phyloP scores from a whole-genome alignment of 2,797 vertebrate species.

The Macropus fuliginosus region DNA sequence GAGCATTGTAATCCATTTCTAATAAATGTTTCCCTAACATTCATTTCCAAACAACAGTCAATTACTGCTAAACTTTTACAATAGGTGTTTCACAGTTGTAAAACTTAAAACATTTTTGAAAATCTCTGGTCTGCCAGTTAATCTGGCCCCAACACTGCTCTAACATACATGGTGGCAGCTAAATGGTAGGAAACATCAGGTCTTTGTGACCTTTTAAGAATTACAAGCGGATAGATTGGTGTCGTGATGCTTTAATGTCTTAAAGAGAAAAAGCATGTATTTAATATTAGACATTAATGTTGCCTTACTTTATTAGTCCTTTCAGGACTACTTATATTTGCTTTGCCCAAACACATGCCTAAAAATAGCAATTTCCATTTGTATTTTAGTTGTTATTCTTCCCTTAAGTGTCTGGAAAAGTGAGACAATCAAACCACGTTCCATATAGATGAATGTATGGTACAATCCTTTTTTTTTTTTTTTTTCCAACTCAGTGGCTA shows the following conservation, averaged over 20 bases:
- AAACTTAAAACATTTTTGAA: slow-evolving; percentile 13
- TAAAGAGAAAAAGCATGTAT: neutral
- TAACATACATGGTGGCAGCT: neutral
- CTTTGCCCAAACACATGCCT: neutral
- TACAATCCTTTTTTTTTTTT: neutral
- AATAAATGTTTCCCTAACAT: slow-evolving; percentile 32
- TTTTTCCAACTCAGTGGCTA: neutral
- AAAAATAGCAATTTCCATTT: neutral
- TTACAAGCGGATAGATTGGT: neutral
- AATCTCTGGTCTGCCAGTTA: neutral
- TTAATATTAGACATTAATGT: neutral
- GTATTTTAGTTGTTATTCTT: neutral
- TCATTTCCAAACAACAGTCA: neutral
- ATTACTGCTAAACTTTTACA: slow-evolving; percentile 39
- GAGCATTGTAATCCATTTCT: slow-evolving; percentile 20
- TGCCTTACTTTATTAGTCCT: neutral
- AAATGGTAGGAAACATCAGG: neutral
- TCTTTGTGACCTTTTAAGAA: neutral
- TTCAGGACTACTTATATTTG: neutral
- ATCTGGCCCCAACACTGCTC: neutral
- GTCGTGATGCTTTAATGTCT: neutral
- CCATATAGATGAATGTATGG: neutral
- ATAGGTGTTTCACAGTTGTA: neutral
- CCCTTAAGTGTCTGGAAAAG: neutral
- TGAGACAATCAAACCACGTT: neutral